Evolutionary conservation across 1,140 invertebrate genomes (phyloP).

Genomic region (Drosophila pseudoananassae): DNA sequence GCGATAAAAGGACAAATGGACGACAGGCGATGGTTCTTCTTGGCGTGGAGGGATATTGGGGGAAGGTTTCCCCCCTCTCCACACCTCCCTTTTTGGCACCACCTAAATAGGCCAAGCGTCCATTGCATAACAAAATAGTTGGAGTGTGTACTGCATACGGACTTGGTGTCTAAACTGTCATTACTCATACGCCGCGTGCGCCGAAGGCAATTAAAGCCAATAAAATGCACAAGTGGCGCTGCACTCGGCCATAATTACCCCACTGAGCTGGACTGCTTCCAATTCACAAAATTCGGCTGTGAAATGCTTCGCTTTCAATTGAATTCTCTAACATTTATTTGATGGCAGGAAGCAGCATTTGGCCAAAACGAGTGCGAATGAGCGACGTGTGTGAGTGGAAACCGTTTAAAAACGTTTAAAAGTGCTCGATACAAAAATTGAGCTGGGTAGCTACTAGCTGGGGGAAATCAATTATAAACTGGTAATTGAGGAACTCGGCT

Average conservation of each 20-base stretch:
- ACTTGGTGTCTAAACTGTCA: constrained; percentile 46
- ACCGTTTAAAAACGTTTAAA: constrained; percentile 12
- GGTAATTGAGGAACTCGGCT: constrained; percentile 43
- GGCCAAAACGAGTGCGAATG: background rate
- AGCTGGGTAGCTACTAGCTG: background rate
- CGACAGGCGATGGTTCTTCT: constrained; percentile 6
- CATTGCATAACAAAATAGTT: constrained; percentile 56
- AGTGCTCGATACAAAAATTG: background rate
- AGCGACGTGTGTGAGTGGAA: background rate
- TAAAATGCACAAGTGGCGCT: constrained; percentile 67
- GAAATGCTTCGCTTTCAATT: constrained; percentile 1
- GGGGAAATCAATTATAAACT: constrained; percentile 65
- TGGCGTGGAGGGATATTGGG: background rate
- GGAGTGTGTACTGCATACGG: constrained; percentile 21
- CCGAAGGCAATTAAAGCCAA: constrained; percentile 50
- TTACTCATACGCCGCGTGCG: constrained; percentile 65
- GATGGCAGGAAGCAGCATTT: background rate
- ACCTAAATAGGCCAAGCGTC: constrained; percentile 18
- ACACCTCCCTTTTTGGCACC: background rate
- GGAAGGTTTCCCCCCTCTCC: background rate
- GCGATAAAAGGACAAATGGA: constrained; percentile 47
- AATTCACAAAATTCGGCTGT: constrained; percentile 13
- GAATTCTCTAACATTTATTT: constrained; percentile 28
- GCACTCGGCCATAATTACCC: constrained; percentile 56
- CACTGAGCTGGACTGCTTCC: constrained; percentile 2